Percentiles rank a stretch among this genome's conserved stretches.
These are phyloP conservation scores for Hemibagrus guttatus DNA, from an alignment of 2,797 vertebrate genomes.

Conservation along the genomic window DNA sequence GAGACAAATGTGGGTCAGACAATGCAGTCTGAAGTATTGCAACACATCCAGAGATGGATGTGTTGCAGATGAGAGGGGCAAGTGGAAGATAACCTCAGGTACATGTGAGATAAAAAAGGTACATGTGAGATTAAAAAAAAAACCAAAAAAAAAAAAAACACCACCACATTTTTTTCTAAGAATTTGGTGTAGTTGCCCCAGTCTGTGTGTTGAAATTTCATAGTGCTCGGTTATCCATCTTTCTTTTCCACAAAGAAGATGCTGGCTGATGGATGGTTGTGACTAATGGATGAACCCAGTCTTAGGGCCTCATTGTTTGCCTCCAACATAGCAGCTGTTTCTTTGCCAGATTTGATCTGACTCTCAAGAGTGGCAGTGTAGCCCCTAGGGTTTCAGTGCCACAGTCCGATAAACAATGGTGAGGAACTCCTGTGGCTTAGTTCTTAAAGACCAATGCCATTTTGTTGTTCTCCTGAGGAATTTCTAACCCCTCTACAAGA, in stretches of 20 bases:
- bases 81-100: background rate
- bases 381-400: background rate
- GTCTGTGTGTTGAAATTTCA: background rate
- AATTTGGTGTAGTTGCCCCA: background rate
- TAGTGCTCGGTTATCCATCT: background rate
- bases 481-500: background rate
- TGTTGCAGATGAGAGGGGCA: background rate
- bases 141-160: too few relatives aligned
- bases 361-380: background rate
- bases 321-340: background rate
- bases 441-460: background rate
- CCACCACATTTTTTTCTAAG: too few relatives aligned
- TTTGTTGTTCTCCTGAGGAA: background rate
- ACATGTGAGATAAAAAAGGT: too few relatives aligned
- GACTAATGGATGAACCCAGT: background rate
- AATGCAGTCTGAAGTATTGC: background rate
- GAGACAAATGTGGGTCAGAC: constrained; percentile 53
- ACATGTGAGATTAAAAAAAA: too few relatives aligned
- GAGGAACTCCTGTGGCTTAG: background rate
- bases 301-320: background rate
- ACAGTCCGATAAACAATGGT: background rate
- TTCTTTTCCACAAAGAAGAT: background rate
- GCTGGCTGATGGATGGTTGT: background rate
- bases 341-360: background rate
- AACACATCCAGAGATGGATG: background rate